Conservation (phyloP, 1,140 invertebrate genomes). For the Tigriopus japonicus region DNA sequence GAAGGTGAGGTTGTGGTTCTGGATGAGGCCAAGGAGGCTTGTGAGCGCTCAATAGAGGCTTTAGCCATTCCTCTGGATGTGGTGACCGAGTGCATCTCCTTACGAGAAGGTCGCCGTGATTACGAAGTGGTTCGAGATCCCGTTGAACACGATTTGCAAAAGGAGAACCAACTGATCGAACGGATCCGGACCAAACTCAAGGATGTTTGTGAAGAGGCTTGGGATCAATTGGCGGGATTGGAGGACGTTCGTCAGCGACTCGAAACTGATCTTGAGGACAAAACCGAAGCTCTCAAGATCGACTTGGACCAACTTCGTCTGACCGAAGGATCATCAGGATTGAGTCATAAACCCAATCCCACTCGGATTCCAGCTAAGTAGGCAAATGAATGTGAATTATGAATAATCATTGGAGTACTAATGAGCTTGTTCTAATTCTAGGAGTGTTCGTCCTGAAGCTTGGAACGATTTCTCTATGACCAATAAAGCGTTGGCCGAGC, state of each 20-base stretch:
- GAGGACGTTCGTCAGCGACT: neutral
- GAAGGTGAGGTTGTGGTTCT: neutral
- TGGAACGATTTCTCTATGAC: slow-evolving; percentile 8
- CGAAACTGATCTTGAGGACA: slow-evolving; percentile 10
- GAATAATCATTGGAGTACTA: too few relatives aligned
- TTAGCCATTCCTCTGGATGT: neutral
- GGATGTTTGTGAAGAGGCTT: slow-evolving; percentile 9
- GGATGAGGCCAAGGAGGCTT: slow-evolving; percentile 10
- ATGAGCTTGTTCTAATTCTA: neutral
- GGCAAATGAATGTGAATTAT: neutral
- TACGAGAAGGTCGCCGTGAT: neutral
- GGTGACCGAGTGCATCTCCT: neutral
- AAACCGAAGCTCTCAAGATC: slow-evolving; percentile 3
- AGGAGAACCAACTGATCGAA: slow-evolving; percentile 4
- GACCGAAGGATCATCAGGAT: neutral
- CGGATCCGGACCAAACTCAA: neutral
- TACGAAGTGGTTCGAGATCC: slow-evolving; percentile 5
- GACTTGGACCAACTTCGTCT: slow-evolving; percentile 8
- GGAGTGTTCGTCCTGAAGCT: slow-evolving; percentile 9
- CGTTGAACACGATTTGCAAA: neutral
- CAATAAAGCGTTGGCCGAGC: slow-evolving; percentile 4
- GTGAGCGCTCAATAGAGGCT: slow-evolving; percentile 4
- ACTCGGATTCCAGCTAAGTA: neutral
- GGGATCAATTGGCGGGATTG: neutral
- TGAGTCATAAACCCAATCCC: slow-evolving; percentile 8